phyloP scores from a whole-genome alignment of 2,888 invertebrate genomes.

The Horisme vitalbata region DNA sequence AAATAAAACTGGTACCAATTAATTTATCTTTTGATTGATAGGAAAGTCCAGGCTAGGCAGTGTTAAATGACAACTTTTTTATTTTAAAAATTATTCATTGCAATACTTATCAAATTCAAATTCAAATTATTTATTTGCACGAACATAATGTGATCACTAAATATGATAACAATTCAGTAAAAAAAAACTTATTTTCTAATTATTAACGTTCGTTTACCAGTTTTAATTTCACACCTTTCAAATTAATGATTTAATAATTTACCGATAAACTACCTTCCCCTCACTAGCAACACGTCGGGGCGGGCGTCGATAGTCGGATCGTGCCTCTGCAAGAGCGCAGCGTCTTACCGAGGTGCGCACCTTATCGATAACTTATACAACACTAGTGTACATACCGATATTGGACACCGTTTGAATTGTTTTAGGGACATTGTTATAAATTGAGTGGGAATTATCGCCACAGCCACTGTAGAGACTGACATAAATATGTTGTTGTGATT shows the following conservation, averaged over 20 bases:
- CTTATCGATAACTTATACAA: constrained; percentile 59
- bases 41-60: too few relatives aligned
- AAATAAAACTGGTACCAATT: too few relatives aligned
- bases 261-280: constrained; percentile 15
- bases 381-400: constrained; percentile 26
- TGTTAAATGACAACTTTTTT: too few relatives aligned
- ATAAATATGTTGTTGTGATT: too few relatives aligned
- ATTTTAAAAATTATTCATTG: too few relatives aligned
- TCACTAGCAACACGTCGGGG: constrained; percentile 23
- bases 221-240: not conserved
- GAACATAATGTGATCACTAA: too few relatives aligned
- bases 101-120: too few relatives aligned
- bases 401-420: constrained; percentile 19
- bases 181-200: too few relatives aligned
- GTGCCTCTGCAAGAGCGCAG: constrained; percentile 67
- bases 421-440: constrained; percentile 9
- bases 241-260: not conserved
- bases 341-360: constrained; percentile 65
- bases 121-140: too few relatives aligned
- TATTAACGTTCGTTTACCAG: too few relatives aligned
- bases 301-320: constrained; percentile 46
- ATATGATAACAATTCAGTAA: too few relatives aligned
- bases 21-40: too few relatives aligned
- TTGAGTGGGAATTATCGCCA: not conserved
- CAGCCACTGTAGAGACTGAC: not conserved